Base-by-base conservation (phyloP, 2,797 vertebrate species). In the Pseudochaenichthys georgianus region DNA sequence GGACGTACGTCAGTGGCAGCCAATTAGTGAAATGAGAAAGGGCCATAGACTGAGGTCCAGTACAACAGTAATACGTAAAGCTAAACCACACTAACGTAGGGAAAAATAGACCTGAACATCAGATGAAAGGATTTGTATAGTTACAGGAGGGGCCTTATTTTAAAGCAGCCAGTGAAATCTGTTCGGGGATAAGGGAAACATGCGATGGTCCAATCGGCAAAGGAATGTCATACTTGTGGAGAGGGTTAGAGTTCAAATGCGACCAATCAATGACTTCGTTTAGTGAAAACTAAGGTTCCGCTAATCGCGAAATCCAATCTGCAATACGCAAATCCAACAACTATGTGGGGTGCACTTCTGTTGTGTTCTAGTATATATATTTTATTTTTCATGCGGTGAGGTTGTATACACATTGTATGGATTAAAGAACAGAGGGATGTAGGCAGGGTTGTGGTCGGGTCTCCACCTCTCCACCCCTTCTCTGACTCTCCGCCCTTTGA, bases 401-500 rank as follows among this genome's bases (percentile, higher is more conserved):
- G 50, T 4, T 52, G 3, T 38, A 15, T 9, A 13, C 9, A 11
- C 63, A 13, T 43, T 10, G 15, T 17, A 5, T 50, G 7, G 28
- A 53, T 46, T 57, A 0, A 64, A 62, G 13, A 48, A 2, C 16
- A 15, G 6, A 42, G 2, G 46, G 52, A 67, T 65, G 60, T 59
- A 60, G 67, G 60, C 77, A 72, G 73, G 78, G 78, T 82, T 87
- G 81, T 80, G 83, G 12, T 69, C 62, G 13, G 48, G 64, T 85
- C 72, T 69, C 78, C 81, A 78, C 83, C 89, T 28, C 23, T 28
- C 3, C 23, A 28, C 28, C 28, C 91, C 90, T 85, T 84, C 76
- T 78, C 85, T 65, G 51, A 78, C 83, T 94, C 92, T 88, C 94
- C 94, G 92, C 94, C 94, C 93, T 93, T 88, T 76, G 88, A 94